These are phyloP conservation scores for Orgyia antiqua DNA, from an alignment of 2,888 invertebrate genomes.

Conservation along the genomic window DNA sequence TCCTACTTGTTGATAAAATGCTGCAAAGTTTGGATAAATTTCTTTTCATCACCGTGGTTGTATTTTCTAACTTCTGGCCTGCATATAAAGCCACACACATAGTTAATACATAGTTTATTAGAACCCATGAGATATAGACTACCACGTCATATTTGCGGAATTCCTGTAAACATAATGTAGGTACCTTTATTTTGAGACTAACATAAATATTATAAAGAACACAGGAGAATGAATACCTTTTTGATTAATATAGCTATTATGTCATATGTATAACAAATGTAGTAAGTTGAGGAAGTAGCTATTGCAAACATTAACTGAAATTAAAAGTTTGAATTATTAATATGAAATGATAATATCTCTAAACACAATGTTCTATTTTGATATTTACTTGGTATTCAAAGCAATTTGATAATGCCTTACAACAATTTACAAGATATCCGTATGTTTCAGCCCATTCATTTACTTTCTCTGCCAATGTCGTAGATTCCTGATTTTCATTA, in stretches of 20 bases:
- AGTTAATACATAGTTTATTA: neutral
- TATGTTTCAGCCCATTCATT: neutral
- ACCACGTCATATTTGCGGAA: neutral
- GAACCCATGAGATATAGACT: neutral
- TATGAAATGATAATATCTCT: no score
- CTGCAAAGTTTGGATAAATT: constrained; percentile 6
- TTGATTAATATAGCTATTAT: neutral
- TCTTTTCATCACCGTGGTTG: constrained; percentile 3
- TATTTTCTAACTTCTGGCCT: constrained; percentile 12
- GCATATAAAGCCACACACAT: constrained; percentile 3
- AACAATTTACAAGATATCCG: neutral
- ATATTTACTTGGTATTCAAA: constrained; percentile 1
- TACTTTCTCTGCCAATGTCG: neutral
- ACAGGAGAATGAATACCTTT: no score
- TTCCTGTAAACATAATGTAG: neutral
- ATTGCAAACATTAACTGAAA: neutral
- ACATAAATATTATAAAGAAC: no score
- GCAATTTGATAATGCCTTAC: neutral
- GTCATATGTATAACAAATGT: neutral
- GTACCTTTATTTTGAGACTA: no score
- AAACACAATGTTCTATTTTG: no score
- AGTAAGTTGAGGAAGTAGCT: neutral
- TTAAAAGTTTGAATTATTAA: no score
- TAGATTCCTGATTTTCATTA: neutral
- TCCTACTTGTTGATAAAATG: neutral